A percentile compares a stretch with the other conserved stretches of the same genome.
Evolutionary conservation across 2,888 invertebrate genomes (phyloP).

Genomic region (Euplexia lucipara): DNA sequence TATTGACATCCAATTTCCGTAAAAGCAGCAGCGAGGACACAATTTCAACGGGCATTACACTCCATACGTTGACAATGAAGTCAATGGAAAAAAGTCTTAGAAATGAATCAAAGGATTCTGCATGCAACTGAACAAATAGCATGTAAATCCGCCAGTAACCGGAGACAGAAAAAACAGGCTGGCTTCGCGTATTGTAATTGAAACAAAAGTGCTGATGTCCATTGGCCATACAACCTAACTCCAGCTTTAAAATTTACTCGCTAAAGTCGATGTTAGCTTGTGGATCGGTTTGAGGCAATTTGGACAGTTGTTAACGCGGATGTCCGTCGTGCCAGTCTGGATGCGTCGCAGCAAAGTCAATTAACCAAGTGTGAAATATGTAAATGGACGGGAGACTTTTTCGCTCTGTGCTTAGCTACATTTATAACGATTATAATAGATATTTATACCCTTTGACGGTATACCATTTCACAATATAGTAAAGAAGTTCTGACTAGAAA

Average conservation of each 20-base stretch:
- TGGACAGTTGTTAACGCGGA: conserved; percentile 66
- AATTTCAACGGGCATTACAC: conserved; percentile 55
- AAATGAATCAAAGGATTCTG: conserved; percentile 57
- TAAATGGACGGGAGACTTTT: conserved; percentile 70
- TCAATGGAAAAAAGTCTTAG: conserved; percentile 52
- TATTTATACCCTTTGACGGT: conserved; percentile 6
- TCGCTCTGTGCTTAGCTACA: conserved; percentile 30
- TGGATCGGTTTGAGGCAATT: conserved; percentile 57
- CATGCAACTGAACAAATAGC: conserved; percentile 64
- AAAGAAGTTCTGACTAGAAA: no score
- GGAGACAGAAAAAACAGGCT: conserved; percentile 64
- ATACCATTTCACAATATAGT: conserved; percentile 1
- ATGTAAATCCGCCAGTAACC: conserved; percentile 65
- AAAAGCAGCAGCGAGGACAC: conserved; percentile 46
- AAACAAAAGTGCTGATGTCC: conserved; percentile 70
- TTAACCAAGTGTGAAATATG: conserved; percentile 83
- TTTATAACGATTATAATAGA: conserved; percentile 30
- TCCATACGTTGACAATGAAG: conserved; percentile 40
- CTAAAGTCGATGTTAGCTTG: conserved; percentile 38
- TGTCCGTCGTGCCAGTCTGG: conserved; percentile 69
- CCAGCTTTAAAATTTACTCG: background rate
- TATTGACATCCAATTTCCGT: conserved; percentile 55
- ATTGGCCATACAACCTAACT: conserved; percentile 25
- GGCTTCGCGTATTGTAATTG: conserved; percentile 68
- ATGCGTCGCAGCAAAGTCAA: conserved; percentile 75